A percentile compares a stretch with the other conserved stretches of the same genome.
phyloP scores from a whole-genome alignment of 2,113 vertebrate genomes.

The Nycticryphes semicollaris region DNA sequence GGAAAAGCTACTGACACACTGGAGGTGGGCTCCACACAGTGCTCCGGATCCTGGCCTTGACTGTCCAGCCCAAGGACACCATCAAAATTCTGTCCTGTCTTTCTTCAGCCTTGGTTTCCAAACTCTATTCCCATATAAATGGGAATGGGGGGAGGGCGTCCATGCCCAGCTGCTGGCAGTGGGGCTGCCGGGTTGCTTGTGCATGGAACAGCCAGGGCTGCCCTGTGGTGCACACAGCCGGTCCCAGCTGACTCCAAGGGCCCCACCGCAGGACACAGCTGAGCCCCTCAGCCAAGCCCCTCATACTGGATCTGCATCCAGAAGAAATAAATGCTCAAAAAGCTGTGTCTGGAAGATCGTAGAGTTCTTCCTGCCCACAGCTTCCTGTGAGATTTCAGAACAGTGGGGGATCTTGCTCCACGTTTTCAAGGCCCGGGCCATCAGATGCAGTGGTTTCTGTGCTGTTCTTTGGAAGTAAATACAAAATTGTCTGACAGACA shows the following conservation, averaged over 20 bases:
- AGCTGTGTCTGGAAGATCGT: not conserved
- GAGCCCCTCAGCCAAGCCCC: not conserved
- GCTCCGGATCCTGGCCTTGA: not conserved
- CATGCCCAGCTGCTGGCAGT: accelerated
- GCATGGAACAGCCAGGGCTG: no score
- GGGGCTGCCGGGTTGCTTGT: not conserved
- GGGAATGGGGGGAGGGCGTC: accelerated
- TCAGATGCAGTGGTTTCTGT: not conserved
- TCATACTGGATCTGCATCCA: not conserved
- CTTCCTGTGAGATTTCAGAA: not conserved
- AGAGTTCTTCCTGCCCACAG: not conserved
- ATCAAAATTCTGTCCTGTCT: not conserved
- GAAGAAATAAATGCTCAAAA: not conserved
- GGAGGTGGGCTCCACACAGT: not conserved
- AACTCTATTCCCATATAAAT: not conserved
- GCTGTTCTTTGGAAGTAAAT: not conserved
- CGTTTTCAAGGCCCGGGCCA: not conserved
- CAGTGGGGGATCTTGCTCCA: not conserved
- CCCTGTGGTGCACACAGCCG: not conserved
- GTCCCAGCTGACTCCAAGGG: not conserved
- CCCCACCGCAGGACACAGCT: not conserved
- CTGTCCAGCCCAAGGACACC: not conserved
- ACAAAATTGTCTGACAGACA: not conserved
- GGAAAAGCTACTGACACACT: not conserved
- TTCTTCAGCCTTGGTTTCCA: not conserved